Percentiles rank a stretch among this genome's conserved stretches.
Conservation (phyloP, 2,113 vertebrate species). For the Laterallus jamaicensis region DNA sequence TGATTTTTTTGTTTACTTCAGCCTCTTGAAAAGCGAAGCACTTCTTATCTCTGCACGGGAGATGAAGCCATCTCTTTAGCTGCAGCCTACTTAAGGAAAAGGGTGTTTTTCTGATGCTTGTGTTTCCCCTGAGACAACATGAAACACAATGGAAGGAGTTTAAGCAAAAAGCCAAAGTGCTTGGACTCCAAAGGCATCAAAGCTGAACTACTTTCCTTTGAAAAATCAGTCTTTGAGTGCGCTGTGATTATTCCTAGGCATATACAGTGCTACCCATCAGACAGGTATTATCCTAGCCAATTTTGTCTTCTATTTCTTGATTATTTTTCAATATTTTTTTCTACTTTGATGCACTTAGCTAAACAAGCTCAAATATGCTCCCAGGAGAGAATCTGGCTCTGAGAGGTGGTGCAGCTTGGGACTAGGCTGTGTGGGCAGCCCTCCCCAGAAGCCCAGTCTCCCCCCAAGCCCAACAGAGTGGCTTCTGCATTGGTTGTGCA, state of each 20-base stretch:
- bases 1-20: constrained; percentile 45
- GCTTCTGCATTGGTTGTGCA: background rate
- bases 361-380: background rate
- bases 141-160: constrained; percentile 41
- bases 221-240: constrained; percentile 41
- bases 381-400: background rate
- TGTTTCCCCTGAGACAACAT: constrained; percentile 42
- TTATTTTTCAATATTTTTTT: background rate
- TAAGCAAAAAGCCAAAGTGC: constrained; percentile 3
- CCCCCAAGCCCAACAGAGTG: background rate
- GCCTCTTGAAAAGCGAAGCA: constrained; percentile 28
- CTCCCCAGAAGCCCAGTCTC: background rate
- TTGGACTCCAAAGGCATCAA: constrained; percentile 53
- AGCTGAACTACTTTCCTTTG: constrained; percentile 52
- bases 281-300: constrained; percentile 22
- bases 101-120: constrained; percentile 25
- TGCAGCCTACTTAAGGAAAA: constrained; percentile 24
- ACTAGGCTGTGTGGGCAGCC: background rate
- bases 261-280: constrained; percentile 24
- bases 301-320: constrained; percentile 29
- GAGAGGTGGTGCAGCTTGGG: background rate
- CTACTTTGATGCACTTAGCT: constrained; percentile 20
- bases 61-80: constrained; percentile 30
- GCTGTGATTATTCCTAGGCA: constrained; percentile 18
- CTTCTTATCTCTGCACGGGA: constrained; percentile 7